Conservation (phyloP, 1,140 invertebrate species). For the Pentalonia nigronervosa region DNA sequence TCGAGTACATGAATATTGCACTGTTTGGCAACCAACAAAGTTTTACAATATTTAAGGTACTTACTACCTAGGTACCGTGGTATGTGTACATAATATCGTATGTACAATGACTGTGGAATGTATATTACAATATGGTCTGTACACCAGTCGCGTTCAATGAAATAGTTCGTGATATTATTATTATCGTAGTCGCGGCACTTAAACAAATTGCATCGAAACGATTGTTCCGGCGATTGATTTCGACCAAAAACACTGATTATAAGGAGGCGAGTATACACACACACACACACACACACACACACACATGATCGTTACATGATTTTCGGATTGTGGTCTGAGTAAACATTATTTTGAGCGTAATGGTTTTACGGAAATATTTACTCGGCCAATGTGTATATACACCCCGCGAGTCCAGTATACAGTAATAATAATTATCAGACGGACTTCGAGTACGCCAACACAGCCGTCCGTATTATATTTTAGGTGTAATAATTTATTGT, state of each 20-base stretch:
- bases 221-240: not conserved
- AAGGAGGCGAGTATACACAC: not conserved
- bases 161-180: not conserved
- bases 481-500: not conserved
- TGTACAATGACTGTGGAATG: not conserved
- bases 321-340: not conserved
- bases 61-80: not conserved
- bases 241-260: not conserved
- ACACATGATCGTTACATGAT: not conserved
- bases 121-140: not conserved
- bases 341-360: not conserved
- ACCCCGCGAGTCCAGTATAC: not conserved
- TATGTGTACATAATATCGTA: not conserved
- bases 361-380: not conserved
- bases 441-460: not conserved
- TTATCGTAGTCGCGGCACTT: not conserved
- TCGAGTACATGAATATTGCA: not conserved
- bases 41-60: not conserved
- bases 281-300: too few relatives aligned
- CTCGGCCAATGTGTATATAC: not conserved
- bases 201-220: slow-evolving; percentile 19
- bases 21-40: not conserved
- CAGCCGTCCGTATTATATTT: not conserved
- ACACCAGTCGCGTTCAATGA: not conserved
- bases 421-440: not conserved